Evolutionary conservation across 2,797 vertebrate species (phyloP).

Genomic region (Tokudaia muenninki): DNA sequence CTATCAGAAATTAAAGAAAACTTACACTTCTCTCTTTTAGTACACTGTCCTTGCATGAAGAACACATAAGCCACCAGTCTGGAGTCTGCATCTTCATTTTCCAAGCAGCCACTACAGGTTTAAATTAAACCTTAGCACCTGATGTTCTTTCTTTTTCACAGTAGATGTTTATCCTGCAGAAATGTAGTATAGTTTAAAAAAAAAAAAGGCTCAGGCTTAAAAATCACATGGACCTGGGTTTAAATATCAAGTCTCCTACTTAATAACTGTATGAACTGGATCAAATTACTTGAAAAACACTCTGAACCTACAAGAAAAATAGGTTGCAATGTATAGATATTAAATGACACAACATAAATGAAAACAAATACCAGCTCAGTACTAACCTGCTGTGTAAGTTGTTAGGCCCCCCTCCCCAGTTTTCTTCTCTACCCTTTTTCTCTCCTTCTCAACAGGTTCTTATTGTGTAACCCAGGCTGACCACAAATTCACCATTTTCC

Average conservation of each 20-base stretch:
- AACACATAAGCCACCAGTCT: constrained; percentile 53
- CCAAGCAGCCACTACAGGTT: constrained; percentile 54
- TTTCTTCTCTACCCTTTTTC: not conserved
- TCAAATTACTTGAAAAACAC: constrained; percentile 39
- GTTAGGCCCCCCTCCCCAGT: not conserved
- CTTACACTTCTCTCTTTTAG: constrained; percentile 68
- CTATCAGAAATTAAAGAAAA: constrained; percentile 56
- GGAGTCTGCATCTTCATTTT: constrained; percentile 61
- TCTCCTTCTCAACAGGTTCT: not conserved
- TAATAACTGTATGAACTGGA: constrained; percentile 25
- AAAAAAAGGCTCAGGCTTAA: constrained; percentile 51
- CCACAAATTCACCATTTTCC: not conserved
- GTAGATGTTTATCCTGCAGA: constrained; percentile 61
- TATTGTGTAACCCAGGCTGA: not conserved
- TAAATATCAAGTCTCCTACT: constrained; percentile 29
- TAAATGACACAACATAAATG: not conserved
- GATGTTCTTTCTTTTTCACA: constrained; percentile 65
- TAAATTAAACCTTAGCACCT: constrained; percentile 57
- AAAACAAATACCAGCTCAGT: not conserved
- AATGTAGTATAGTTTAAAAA: not conserved
- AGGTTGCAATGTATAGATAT: not conserved
- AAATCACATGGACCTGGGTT: constrained; percentile 48
- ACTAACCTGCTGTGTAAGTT: not conserved
- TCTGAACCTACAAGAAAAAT: not conserved
- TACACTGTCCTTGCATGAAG: constrained; percentile 51